A percentile compares a stretch with the other conserved stretches of the same genome.
These are phyloP conservation scores for Doris montereyensis DNA, from an alignment of 2,888 invertebrate species.

Conservation along the genomic window DNA sequence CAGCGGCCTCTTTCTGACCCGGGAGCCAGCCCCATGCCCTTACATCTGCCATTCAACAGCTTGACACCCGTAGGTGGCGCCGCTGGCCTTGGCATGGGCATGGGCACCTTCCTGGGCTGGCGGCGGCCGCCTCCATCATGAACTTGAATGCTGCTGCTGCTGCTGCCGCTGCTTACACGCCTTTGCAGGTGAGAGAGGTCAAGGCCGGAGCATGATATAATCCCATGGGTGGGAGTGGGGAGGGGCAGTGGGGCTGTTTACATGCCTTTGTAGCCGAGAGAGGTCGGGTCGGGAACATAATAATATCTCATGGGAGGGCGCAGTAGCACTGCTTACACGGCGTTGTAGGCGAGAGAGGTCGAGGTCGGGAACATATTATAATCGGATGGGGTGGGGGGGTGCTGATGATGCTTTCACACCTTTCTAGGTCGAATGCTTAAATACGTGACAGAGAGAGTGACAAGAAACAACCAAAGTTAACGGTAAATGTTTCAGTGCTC, in stretches of 20 bases:
- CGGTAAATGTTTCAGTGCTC: too few species aligned
- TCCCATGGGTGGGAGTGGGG: background rate
- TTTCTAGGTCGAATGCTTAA: too few species aligned
- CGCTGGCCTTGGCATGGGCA: constrained; percentile 21
- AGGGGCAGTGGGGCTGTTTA: background rate
- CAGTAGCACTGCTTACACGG: too few species aligned
- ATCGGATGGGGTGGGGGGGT: too few species aligned
- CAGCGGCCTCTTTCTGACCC: constrained; percentile 33
- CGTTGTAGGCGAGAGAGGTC: too few species aligned
- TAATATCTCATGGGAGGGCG: too few species aligned
- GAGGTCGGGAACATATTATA: too few species aligned
- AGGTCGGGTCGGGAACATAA: too few species aligned
- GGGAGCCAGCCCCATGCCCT: constrained; percentile 31
- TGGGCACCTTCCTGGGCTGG: background rate
- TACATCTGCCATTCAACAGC: constrained; percentile 30
- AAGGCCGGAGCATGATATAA: background rate
- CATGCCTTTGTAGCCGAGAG: too few species aligned
- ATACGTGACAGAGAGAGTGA: too few species aligned
- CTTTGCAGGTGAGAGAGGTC: background rate
- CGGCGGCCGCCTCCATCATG: background rate
- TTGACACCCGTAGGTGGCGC: constrained; percentile 25
- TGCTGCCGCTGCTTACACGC: background rate
- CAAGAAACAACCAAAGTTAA: too few species aligned
- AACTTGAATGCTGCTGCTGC: background rate
- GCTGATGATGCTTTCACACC: too few species aligned